Evolutionary conservation across 2,797 vertebrate genomes (phyloP).

Genomic region (Macropus fuliginosus): DNA sequence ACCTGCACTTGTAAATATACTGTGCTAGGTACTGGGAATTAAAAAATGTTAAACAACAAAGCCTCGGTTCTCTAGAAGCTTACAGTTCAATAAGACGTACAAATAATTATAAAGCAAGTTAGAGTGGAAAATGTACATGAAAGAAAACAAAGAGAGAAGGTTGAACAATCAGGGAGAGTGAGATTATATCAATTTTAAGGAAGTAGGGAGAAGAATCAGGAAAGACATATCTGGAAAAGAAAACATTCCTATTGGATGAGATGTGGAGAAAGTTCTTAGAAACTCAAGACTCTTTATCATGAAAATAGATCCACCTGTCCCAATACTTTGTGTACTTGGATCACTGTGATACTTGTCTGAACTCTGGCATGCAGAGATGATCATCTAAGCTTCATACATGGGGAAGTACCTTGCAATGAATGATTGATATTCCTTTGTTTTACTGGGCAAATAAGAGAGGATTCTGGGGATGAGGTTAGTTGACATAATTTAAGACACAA

Average conservation of each 20-base stretch:
- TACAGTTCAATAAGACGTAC: neutral
- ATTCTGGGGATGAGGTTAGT: neutral
- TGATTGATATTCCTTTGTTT: neutral
- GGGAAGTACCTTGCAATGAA: neutral
- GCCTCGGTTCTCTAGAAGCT: neutral
- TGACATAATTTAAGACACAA: neutral
- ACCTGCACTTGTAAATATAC: neutral
- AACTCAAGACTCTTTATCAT: neutral
- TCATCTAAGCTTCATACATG: neutral
- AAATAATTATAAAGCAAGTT: neutral
- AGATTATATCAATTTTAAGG: neutral
- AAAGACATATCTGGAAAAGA: neutral
- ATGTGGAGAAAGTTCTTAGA: neutral
- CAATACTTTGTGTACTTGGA: neutral
- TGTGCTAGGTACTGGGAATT: neutral
- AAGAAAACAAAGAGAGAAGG: neutral
- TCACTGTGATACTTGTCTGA: neutral
- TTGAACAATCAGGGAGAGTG: neutral
- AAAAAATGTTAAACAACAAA: neutral
- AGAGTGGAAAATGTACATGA: neutral
- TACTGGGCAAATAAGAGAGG: neutral
- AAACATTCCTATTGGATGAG: neutral
- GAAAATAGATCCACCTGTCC: neutral
- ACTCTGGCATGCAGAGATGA: neutral
- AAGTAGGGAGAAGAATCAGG: neutral